Conservation (phyloP, 2,113 vertebrate species). For the Phaethornis superciliosus region DNA sequence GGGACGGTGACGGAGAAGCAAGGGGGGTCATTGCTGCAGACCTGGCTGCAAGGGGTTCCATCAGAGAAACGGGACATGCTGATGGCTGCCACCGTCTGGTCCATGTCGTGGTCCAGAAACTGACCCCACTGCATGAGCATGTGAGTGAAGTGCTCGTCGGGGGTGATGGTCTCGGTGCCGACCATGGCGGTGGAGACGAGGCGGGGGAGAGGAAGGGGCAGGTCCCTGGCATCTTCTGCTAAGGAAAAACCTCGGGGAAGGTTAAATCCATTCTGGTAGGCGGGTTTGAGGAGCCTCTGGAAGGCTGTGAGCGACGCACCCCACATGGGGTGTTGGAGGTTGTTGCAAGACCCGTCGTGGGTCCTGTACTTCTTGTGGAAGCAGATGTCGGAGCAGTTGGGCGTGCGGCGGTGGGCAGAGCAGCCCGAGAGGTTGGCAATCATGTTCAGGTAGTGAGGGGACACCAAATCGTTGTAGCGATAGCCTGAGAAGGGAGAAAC, state of each 20-base stretch:
- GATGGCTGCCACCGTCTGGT: conserved; percentile 77
- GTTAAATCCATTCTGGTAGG: conserved; percentile 78
- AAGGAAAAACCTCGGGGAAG: conserved; percentile 69
- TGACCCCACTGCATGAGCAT: conserved; percentile 82
- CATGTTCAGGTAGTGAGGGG: conserved; percentile 76
- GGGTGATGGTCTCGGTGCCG: conserved; percentile 70
- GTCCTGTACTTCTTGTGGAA: conserved; percentile 76
- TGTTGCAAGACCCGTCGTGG: conserved; percentile 76
- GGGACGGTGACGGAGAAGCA: conserved; percentile 76
- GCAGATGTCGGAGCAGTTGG: conserved; percentile 74
- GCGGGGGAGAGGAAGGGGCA: conserved; percentile 75
- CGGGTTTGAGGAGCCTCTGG: conserved; percentile 74
- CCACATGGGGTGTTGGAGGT: conserved; percentile 78
- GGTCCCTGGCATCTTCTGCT: conserved; percentile 48
- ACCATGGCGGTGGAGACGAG: conserved; percentile 74
- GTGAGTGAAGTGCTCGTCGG: conserved; percentile 71
- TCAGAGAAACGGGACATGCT: conserved; percentile 79
- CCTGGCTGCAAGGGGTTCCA: conserved; percentile 65
- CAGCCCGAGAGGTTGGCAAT: conserved; percentile 78
- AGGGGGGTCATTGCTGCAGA: conserved; percentile 72
- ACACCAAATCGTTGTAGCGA: conserved; percentile 76
- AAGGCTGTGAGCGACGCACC: conserved; percentile 77
- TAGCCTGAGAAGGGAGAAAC: conserved; percentile 58
- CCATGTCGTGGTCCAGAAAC: conserved; percentile 77
- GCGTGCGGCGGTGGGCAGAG: conserved; percentile 71